Base-by-base conservation (phyloP, 2,888 invertebrate species). In the Eupithecia dodoneata region DNA sequence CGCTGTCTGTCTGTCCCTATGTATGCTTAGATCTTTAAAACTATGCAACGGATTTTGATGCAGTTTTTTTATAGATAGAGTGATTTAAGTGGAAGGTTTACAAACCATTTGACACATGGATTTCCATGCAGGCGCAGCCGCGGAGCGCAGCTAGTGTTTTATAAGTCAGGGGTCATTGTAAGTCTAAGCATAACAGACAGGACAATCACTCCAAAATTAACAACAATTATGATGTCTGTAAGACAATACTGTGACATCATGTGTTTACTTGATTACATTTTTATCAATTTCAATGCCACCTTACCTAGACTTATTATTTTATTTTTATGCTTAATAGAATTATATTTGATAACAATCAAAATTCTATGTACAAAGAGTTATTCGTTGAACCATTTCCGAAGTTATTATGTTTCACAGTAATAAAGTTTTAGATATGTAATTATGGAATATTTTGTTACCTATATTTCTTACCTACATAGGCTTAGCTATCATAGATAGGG, bases 231-330 rank as follows among this genome's bases (percentile, higher is more conserved):
- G 41, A 30, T 65, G 41, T 6, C 3, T n/a, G 13, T 67, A 44
- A 42, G 67, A 67, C 15, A 44, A 67, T 74, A 42, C 59, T 59
- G n/a, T 79, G 78, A 79, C 76, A 75, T 78, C 72, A 80, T 75
- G 13, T 71, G 78, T 85, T 85, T 83, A 83, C 80, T 71, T 69
- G n/a, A 76, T 10, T 66, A 7, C 18, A 65, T 73, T 76, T 80
- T 81, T 79, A 81, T 81, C 79, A 76, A 65, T 74, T 72, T 78
- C 73, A 78, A 75, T 78, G 78, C 72, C 79, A 76, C 67, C 49
- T 42, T 70, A 73, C 4, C 30, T 30, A 30, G 30, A 30, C 30
- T 30, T 30, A 30, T 30, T 30, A 30, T 30, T 1, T 30, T 30
- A 30, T 30, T 30, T 30, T 30, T 30, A 30, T 30, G 72, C n/a